These are phyloP conservation scores for Drosophila greeni DNA, from an alignment of 2,888 invertebrate genomes.

Conservation along the genomic window DNA sequence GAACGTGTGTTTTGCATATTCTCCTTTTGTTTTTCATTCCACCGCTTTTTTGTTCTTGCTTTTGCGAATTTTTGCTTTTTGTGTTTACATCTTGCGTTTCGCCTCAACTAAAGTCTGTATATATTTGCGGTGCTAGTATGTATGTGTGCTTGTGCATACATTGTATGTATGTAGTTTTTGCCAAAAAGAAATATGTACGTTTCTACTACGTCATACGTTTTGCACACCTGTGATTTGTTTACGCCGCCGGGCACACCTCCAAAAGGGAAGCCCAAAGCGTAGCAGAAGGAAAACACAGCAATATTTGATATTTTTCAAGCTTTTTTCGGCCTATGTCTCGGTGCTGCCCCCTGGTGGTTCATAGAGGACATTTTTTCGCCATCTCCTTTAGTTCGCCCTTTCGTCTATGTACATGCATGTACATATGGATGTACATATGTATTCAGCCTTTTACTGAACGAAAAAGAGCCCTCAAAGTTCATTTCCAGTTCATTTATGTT, in stretches of 20 bases:
- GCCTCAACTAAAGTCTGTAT: slow-evolving; percentile 8
- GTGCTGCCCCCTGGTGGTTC: background rate
- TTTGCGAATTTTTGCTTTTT: slow-evolving; percentile 39
- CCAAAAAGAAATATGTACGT: slow-evolving; percentile 40
- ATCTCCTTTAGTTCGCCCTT: background rate
- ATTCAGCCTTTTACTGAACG: background rate
- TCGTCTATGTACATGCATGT: background rate
- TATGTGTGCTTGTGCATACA: too few relatives aligned
- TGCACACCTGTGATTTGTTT: slow-evolving; percentile 18
- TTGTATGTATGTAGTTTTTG: slow-evolving; percentile 50
- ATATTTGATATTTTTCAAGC: background rate
- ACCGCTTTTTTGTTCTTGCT: slow-evolving; percentile 31
- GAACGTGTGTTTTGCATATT: slow-evolving; percentile 44
- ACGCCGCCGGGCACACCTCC: slow-evolving; percentile 59
- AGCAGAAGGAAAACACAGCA: slow-evolving; percentile 30
- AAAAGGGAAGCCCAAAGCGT: slow-evolving; percentile 28
- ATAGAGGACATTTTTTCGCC: slow-evolving; percentile 1
- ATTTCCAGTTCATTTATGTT: background rate
- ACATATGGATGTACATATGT: background rate
- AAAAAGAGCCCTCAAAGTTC: background rate
- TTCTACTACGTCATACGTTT: slow-evolving; percentile 23
- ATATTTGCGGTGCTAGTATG: too few relatives aligned
- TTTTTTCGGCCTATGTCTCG: background rate
- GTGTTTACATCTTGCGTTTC: slow-evolving; percentile 67
- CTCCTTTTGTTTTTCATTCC: slow-evolving; percentile 20